Base-by-base conservation (phyloP, 1,140 invertebrate genomes). In the Zaprionus capensis region DNA sequence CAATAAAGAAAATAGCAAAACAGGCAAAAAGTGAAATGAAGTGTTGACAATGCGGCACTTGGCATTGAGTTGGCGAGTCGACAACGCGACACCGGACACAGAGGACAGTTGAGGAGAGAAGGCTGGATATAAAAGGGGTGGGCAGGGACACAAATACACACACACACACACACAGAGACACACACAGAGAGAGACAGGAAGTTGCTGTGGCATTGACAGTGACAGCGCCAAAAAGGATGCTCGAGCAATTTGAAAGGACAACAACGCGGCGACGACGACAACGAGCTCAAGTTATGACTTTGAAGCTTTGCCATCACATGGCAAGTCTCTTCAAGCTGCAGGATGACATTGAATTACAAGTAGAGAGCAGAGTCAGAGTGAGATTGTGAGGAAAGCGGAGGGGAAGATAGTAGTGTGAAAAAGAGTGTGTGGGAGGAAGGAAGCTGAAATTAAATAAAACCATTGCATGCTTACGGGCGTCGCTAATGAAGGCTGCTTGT, bases 31-130 rank as follows among this genome's bases (percentile, higher is more conserved):
- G 44, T 65, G 75, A 74, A 80, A 78, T 80, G 78, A 80, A 74
- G 78, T 80, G 79, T 78, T 84, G 85, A 88, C 84, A 88, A 88
- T 88, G 75, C 76, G 78, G 58, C 68, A 56, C 68, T 70, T 90
- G 84, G 63, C 84, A 88, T 87, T 87, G 83, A 78, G 58, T 64
- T 49, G 24, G 44, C 44, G 44, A 57, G 57, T 17, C 36, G 41
- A 41, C 61, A 70, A 44, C 38, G 53, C 38, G 41, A 49, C 57
- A 71, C 77, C 71, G 49, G 62, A 34, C 62, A 58, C n/a, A 24
- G 49, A 1, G 7, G 41, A n/a, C 6, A 6, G 6, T 3, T 7
- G 9, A 7, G 31, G 7, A 34, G 31, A 3, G 9, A 9, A 4
- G 31, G 31, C 9, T 34, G 3, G 9, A 9, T 31, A 0, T 31